Conservation (phyloP, 92 coral and sea anemone genomes). For the Zoanthus solanderi region DNA sequence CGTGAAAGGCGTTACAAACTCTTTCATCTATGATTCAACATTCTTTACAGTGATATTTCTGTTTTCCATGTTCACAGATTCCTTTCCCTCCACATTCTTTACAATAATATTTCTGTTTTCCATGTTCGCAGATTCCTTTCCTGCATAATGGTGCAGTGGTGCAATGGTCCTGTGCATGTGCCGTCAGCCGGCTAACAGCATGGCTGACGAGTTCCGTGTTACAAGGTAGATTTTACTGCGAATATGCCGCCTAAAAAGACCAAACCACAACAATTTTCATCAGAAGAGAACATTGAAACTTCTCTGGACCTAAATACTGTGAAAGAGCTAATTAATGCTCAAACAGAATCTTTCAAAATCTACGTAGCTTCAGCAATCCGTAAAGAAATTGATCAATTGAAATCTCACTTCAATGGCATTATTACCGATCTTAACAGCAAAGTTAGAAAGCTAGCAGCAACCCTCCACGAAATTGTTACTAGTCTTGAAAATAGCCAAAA, state of each 20-base stretch:
- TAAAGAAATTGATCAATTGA: conserved; percentile 6
- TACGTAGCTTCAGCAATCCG: background rate
- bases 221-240: background rate
- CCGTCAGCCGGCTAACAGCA: background rate
- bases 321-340: background rate
- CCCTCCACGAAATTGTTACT: background rate
- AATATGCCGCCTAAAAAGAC: background rate
- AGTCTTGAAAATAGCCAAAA: background rate
- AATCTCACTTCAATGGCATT: conserved; percentile 1
- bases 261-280: background rate
- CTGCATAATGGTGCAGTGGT: too few relatives aligned
- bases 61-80: too few relatives aligned
- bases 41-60: too few relatives aligned
- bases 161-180: background rate
- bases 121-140: too few relatives aligned
- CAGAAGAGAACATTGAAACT: background rate
- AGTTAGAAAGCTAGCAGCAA: background rate
- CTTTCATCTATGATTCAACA: too few relatives aligned
- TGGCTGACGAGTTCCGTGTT: background rate
- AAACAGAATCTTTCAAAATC: background rate
- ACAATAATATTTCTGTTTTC: too few relatives aligned
- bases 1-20: too few relatives aligned
- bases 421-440: background rate
- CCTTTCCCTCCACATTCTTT: too few relatives aligned
- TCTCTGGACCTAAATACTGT: background rate